phyloP scores from a whole-genome alignment of 2,888 invertebrate genomes.

The Barypeithes pellucidus region DNA sequence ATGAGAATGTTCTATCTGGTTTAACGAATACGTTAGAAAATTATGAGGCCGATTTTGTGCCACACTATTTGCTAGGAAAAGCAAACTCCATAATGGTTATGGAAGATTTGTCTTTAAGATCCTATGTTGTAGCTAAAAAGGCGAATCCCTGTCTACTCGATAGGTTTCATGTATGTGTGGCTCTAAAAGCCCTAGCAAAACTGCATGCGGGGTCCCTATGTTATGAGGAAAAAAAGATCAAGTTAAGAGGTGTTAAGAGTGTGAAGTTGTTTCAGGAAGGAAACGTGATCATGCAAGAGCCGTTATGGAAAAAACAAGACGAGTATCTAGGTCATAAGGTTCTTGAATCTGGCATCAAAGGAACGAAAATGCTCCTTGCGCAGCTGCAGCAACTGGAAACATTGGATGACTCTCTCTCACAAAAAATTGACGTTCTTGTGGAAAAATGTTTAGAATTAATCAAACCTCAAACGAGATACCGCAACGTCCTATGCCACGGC shows the following conservation, averaged over 20 bases:
- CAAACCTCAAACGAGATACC: slow-evolving; percentile 44
- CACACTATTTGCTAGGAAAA: slow-evolving; percentile 38
- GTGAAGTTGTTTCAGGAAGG: slow-evolving; percentile 13
- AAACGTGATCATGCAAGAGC: slow-evolving; percentile 27
- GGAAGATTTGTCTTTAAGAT: slow-evolving; percentile 51
- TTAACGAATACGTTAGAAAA: slow-evolving; percentile 9
- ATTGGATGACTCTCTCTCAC: slow-evolving; percentile 15
- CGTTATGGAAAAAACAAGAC: slow-evolving; percentile 23
- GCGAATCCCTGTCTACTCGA: slow-evolving; percentile 40
- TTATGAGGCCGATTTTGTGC: slow-evolving; percentile 33
- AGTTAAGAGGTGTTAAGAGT: neutral
- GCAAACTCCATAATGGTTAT: slow-evolving; percentile 36
- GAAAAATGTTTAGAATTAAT: slow-evolving; percentile 40
- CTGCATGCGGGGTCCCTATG: slow-evolving; percentile 40
- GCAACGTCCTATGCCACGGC: slow-evolving; percentile 52
- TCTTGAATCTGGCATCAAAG: slow-evolving; percentile 42
- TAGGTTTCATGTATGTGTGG: slow-evolving; percentile 46
- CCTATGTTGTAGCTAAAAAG: slow-evolving; percentile 44
- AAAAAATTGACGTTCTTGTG: slow-evolving; percentile 32
- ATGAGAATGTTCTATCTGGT: slow-evolving; percentile 26
- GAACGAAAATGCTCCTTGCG: slow-evolving; percentile 36
- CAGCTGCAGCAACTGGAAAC: slow-evolving; percentile 12
- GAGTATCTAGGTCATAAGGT: slow-evolving; percentile 4
- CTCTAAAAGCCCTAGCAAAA: slow-evolving; percentile 45
- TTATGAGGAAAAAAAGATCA: slow-evolving; percentile 32